Conservation (phyloP, 2,888 invertebrate species). For the Yponomeuta cagnagella region DNA sequence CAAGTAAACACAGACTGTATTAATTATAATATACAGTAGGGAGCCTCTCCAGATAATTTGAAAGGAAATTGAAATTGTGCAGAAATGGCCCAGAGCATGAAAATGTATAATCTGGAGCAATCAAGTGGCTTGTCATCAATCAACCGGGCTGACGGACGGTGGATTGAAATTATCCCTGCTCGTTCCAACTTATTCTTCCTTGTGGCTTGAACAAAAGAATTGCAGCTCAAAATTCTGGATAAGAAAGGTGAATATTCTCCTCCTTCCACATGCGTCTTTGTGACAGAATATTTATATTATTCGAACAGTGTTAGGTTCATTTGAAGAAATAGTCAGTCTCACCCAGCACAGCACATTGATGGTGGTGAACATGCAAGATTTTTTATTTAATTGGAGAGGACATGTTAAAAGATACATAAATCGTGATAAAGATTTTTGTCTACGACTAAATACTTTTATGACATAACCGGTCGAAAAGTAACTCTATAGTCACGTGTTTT, state of each 20-base stretch:
- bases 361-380: too few relatives aligned
- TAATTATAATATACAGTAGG: neutral
- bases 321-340: too few relatives aligned
- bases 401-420: too few relatives aligned
- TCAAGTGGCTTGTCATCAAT: slow-evolving; percentile 4
- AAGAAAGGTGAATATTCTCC: too few relatives aligned
- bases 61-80: slow-evolving; percentile 1
- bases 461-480: too few relatives aligned
- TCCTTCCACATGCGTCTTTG: too few relatives aligned
- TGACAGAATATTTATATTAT: too few relatives aligned
- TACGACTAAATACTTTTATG: too few relatives aligned
- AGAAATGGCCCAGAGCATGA: neutral
- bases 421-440: neutral
- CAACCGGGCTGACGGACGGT: slow-evolving; percentile 27
- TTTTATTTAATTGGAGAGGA: too few relatives aligned
- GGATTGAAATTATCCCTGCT: slow-evolving; percentile 37
- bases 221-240: neutral
- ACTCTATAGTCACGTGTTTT: too few relatives aligned
- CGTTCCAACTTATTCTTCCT: slow-evolving; percentile 23
- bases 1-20: neutral
- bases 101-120: slow-evolving; percentile 1
- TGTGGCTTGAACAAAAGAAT: neutral
- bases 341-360: too few relatives aligned
- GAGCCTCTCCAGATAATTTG: neutral
- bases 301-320: too few relatives aligned